Base-by-base conservation (phyloP, 2,113 vertebrate genomes). In the Epinephelus fuscoguttatus region DNA sequence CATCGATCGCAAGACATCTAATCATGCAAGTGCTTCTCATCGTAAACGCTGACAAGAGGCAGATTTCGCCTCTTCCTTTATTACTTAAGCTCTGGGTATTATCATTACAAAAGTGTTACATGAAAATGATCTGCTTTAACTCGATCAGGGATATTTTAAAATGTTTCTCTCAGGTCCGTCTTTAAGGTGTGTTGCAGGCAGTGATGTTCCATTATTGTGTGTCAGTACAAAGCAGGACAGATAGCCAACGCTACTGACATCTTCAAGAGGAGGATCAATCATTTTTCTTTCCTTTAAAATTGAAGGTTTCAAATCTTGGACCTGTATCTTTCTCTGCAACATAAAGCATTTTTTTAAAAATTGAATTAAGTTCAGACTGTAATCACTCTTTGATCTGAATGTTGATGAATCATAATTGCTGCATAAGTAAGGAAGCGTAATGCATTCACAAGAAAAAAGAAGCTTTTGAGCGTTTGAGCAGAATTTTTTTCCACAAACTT, bases 21-120 rank as follows among this genome's bases (percentile, higher is more conserved):
- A 94, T 94, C 94, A 91, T 85, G 86, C 91, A 85, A 94, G 94
- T 94, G 94, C 93, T 91, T 91, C 92, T 88, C 84, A 89, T 86
- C 30, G 91, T 93, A 94, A 94, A 94, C 72, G 93, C 94, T 94
- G 94, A 94, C 94, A 94, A 90, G 92, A 92, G 88, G 90, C 91
- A 92, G 93, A 94, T 93, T 90, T 92, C 89, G 79, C 89, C 90
- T 84, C 74, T 82, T 85, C 77, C 81, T 91, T 88, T 91, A 93
- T 93, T 88, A 88, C 83, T 78, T 83, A 77, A 88, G 91, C 80
- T 88, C 78, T 14, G 2, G 80, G 66, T 82, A 89, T 94, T 86
- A 89, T 86, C 88, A 91, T 94, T 86, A 92, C 88, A 91, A 90
- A 90, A 90, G 90, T 92, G 86, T 88, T 88, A 94, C 88, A 91